phyloP scores from a whole-genome alignment of 2,113 vertebrate genomes.

The Pedionomus torquatus region DNA sequence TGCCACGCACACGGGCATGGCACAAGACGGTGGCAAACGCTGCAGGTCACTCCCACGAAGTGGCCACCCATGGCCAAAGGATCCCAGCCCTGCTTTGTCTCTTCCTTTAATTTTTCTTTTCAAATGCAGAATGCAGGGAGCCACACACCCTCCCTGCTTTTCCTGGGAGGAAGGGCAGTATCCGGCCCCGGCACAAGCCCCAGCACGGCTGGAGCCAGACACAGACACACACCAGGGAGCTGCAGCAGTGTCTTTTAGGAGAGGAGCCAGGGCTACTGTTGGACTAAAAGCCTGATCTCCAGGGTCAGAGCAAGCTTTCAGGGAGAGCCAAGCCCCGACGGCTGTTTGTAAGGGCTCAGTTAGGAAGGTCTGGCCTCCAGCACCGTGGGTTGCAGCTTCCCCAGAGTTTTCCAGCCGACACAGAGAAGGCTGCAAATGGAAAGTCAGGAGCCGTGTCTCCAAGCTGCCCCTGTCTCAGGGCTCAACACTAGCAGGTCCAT shows the following conservation, averaged over 20 bases:
- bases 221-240: neutral
- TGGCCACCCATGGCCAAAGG: neutral
- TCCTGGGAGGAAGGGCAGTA: conserved; percentile 29
- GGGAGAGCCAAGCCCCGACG: neutral
- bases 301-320: neutral
- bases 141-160: neutral
- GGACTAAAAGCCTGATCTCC: neutral
- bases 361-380: neutral
- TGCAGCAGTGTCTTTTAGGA: neutral
- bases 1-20: rapidly evolving
- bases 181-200: neutral
- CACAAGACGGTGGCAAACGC: neutral
- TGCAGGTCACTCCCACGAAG: rapidly evolving
- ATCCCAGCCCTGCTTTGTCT: neutral
- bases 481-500: neutral
- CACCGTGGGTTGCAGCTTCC: rapidly evolving
- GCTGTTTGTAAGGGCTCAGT: neutral
- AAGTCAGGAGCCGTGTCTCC: rapidly evolving
- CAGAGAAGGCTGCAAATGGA: neutral
- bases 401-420: neutral
- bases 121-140: neutral
- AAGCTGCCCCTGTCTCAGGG: neutral
- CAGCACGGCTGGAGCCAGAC: neutral
- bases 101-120: neutral
- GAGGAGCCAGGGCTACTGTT: neutral